These are phyloP conservation scores for Drosophila watanabei DNA, from an alignment of 1,140 invertebrate genomes.

Conservation along the genomic window DNA sequence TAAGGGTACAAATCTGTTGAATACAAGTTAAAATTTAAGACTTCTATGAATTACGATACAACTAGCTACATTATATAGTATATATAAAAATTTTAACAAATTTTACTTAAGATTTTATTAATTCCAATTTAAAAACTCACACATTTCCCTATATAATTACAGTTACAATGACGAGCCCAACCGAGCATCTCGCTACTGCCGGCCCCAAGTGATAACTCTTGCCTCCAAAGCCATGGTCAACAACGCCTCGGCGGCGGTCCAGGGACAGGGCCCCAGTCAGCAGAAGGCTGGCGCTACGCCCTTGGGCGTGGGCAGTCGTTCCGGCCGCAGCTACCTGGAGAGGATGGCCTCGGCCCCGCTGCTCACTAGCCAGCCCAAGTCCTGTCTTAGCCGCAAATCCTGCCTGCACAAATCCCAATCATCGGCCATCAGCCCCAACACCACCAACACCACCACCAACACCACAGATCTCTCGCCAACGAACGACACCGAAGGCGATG, in stretches of 20 bases:
- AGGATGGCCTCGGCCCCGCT: slow-evolving; percentile 76
- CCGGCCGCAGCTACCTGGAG: slow-evolving; percentile 74
- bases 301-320: slow-evolving; percentile 69
- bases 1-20: background rate
- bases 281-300: slow-evolving; percentile 63
- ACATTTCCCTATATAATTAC: slow-evolving; percentile 62
- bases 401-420: slow-evolving; percentile 69
- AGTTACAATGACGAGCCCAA: slow-evolving; percentile 83
- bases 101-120: background rate
- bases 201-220: slow-evolving; percentile 80
- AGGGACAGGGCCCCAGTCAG: slow-evolving; percentile 43
- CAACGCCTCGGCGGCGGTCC: slow-evolving; percentile 69
- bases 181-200: slow-evolving; percentile 78
- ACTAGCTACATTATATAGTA: background rate
- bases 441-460: background rate
- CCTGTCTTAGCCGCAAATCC: slow-evolving; percentile 81
- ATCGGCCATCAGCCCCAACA: slow-evolving; percentile 17
- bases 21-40: background rate
- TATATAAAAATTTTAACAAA: background rate
- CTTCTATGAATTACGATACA: background rate
- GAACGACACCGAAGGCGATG: slow-evolving; percentile 18
- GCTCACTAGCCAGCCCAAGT: slow-evolving; percentile 71
- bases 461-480: slow-evolving; percentile 42
- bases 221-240: slow-evolving; percentile 85
- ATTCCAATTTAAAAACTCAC: background rate